Evolutionary conservation across 2,888 invertebrate genomes (phyloP).

Genomic region (Antitype chi): DNA sequence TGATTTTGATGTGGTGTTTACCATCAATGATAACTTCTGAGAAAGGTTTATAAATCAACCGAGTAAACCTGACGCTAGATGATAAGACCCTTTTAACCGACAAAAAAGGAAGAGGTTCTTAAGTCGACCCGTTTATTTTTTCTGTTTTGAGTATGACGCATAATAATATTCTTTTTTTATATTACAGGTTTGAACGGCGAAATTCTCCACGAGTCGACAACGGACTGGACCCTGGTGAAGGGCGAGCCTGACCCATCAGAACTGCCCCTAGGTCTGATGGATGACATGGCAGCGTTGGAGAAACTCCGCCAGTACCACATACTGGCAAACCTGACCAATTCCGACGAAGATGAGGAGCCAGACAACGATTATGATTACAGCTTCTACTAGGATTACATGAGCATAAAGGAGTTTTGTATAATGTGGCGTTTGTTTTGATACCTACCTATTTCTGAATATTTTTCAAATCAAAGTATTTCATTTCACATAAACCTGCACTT

Average conservation of each 20-base stretch:
- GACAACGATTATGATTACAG: constrained; percentile 85
- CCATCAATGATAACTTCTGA: background rate
- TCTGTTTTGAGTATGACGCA: background rate
- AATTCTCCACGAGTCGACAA: constrained; percentile 79
- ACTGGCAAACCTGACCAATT: constrained; percentile 78
- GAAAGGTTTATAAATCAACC: background rate
- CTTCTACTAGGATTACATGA: constrained; percentile 79
- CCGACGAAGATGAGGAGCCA: constrained; percentile 75
- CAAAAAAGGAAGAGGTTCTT: background rate
- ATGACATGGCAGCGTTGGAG: constrained; percentile 77
- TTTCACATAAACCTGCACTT: too few species aligned
- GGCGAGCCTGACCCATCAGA: constrained; percentile 76
- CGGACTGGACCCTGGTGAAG: constrained; percentile 79
- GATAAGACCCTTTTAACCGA: background rate
- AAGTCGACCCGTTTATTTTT: background rate
- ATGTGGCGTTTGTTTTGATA: constrained; percentile 20
- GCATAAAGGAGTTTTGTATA: constrained; percentile 56
- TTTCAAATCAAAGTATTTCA: too few species aligned
- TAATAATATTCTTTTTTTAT: too few species aligned
- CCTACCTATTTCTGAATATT: background rate
- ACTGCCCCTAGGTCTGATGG: constrained; percentile 72
- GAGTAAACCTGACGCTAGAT: background rate
- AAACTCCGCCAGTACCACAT: constrained; percentile 82
- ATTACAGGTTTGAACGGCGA: constrained; percentile 80
- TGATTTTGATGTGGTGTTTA: background rate